Evolutionary conservation across 2,113 vertebrate genomes (phyloP).

Genomic region (Phasianus colchicus): DNA sequence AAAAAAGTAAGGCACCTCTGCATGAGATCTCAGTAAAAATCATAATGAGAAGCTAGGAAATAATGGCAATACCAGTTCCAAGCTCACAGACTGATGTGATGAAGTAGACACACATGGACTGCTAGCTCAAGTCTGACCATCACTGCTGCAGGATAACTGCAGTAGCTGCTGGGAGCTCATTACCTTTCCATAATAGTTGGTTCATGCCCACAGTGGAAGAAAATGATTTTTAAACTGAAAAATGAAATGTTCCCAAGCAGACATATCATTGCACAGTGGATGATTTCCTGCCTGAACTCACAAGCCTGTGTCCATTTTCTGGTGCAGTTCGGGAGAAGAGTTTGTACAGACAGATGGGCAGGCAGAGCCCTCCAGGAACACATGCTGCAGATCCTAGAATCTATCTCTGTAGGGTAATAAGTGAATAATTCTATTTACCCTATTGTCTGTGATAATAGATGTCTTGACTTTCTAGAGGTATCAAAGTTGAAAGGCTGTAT

Average conservation of each 20-base stretch:
- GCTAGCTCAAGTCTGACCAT: not conserved
- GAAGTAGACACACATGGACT: accelerated
- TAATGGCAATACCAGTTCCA: not conserved
- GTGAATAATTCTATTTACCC: not conserved
- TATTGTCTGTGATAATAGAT: not conserved
- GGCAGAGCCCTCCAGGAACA: not conserved
- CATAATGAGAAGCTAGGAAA: not conserved
- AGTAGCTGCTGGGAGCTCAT: not conserved
- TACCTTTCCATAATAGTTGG: not conserved
- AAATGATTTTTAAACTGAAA: constrained; percentile 37
- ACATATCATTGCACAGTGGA: not conserved
- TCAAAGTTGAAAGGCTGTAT: not conserved
- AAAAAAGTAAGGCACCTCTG: not conserved
- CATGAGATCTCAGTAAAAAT: not conserved
- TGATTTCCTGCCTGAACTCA: not conserved
- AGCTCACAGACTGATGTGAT: not conserved
- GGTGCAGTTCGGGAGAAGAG: not conserved
- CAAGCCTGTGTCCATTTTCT: not conserved
- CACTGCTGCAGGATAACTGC: accelerated
- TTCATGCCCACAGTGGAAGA: constrained; percentile 17
- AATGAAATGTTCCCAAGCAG: not conserved
- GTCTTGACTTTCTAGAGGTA: not conserved
- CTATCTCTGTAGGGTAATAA: not conserved
- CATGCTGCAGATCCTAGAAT: accelerated
- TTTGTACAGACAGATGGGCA: accelerated